Evolutionary conservation across 2,888 invertebrate species (phyloP).

Genomic region (Trissolcus japonicus): DNA sequence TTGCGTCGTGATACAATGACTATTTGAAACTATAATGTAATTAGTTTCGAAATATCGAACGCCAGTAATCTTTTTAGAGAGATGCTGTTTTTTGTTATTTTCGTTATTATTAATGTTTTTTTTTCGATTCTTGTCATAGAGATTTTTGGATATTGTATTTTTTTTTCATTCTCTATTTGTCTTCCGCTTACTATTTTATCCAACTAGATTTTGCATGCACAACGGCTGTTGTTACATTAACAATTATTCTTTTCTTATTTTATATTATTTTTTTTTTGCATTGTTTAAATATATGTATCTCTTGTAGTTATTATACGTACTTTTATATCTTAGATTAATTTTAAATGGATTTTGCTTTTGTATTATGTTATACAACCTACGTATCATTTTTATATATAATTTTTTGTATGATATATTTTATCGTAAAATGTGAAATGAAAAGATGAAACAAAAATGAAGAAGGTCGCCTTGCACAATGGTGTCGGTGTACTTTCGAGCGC

Average conservation of each 20-base stretch:
- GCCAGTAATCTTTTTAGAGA: constrained; percentile 53
- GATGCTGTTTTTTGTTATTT: constrained; percentile 52
- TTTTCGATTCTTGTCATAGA: constrained; percentile 56
- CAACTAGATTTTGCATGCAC: constrained; percentile 60
- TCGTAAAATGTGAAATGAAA: constrained; percentile 49
- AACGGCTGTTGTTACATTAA: constrained; percentile 57
- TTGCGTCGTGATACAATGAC: constrained; percentile 29
- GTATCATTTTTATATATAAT: constrained; percentile 57
- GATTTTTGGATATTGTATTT: constrained; percentile 57
- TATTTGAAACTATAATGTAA: constrained; percentile 38
- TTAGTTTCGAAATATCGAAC: constrained; percentile 48
- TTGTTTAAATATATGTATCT: constrained; percentile 60
- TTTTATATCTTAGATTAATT: constrained; percentile 58
- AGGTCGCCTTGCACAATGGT: constrained; percentile 27
- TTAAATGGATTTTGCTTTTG: constrained; percentile 51
- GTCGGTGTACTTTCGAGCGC: constrained; percentile 38
- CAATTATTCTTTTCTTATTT: constrained; percentile 53
- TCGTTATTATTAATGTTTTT: not conserved
- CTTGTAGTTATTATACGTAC: constrained; percentile 57
- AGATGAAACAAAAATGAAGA: constrained; percentile 9
- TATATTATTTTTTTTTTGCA: constrained; percentile 18
- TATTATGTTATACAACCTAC: constrained; percentile 59
- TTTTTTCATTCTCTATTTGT: constrained; percentile 46
- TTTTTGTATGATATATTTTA: constrained; percentile 59
- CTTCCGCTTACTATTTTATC: constrained; percentile 56